Percentiles rank a stretch among this genome's conserved stretches.
Conservation (phyloP, 2,113 vertebrate genomes). For the Trachemys scripta region DNA sequence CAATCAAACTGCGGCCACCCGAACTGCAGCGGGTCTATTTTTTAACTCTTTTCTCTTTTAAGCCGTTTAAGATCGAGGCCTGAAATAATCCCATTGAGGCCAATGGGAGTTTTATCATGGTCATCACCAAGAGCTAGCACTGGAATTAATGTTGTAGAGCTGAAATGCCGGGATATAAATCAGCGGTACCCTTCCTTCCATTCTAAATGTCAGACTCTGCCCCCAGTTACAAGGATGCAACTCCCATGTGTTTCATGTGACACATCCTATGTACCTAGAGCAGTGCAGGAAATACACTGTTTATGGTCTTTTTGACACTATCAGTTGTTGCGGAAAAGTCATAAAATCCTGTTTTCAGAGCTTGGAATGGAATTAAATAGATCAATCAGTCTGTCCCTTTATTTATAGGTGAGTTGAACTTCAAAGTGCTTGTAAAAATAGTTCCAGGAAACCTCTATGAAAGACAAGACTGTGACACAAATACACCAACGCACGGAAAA, state of each 20-base stretch:
- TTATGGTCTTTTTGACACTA: not conserved
- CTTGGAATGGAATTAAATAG: not conserved
- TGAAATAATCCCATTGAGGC: not conserved
- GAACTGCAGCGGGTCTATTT: not conserved
- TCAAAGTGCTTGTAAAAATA: not conserved
- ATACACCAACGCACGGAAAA: rapidly evolving
- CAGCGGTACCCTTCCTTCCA: not conserved
- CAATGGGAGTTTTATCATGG: not conserved
- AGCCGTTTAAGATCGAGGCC: not conserved
- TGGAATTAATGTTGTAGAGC: not conserved
- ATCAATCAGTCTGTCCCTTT: not conserved
- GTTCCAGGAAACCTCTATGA: not conserved
- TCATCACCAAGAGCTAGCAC: not conserved
- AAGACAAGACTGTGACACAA: not conserved
- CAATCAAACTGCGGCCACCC: not conserved
- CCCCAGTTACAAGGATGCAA: not conserved
- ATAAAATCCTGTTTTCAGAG: not conserved
- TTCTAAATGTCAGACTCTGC: not conserved
- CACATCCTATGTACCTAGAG: not conserved
- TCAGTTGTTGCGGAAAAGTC: not conserved
- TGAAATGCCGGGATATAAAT: not conserved
- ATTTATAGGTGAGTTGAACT: not conserved
- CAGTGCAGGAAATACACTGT: not conserved
- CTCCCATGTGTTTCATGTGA: not conserved
- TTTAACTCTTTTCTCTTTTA: not conserved